Evolutionary conservation across 2,113 vertebrate species (phyloP).

Genomic region (Brevimyrus niger): DNA sequence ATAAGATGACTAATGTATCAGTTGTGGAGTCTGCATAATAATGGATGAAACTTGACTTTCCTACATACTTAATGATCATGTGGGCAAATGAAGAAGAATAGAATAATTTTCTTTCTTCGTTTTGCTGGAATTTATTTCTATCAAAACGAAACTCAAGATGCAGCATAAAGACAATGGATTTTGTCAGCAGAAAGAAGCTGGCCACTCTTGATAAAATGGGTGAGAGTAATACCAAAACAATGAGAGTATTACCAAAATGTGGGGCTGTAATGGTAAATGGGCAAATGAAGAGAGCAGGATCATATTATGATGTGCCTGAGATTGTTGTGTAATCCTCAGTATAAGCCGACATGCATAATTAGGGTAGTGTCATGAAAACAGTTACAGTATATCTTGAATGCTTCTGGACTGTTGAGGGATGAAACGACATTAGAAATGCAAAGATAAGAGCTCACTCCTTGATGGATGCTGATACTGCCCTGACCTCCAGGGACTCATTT

Average conservation of each 20-base stretch:
- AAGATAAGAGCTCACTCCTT: background rate
- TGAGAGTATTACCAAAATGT: background rate
- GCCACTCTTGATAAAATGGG: background rate
- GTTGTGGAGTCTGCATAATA: background rate
- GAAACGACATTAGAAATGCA: background rate
- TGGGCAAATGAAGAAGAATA: background rate
- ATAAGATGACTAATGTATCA: background rate
- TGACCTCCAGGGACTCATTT: background rate
- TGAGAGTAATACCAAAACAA: background rate
- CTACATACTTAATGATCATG: conserved; percentile 1
- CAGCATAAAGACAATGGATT: background rate
- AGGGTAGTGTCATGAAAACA: background rate
- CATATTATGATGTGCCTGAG: background rate
- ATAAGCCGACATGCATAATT: background rate
- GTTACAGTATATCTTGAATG: background rate
- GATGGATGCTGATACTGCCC: background rate
- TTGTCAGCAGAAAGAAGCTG: background rate
- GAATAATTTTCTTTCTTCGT: background rate
- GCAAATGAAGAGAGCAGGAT: background rate
- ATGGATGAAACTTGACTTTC: background rate
- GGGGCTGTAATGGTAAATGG: background rate
- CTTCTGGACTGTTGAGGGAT: background rate
- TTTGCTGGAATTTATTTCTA: background rate
- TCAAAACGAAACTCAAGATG: background rate
- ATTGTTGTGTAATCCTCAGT: background rate